phyloP scores from a whole-genome alignment of 2,888 invertebrate species.

The Rhimphoctona megacephalus region DNA sequence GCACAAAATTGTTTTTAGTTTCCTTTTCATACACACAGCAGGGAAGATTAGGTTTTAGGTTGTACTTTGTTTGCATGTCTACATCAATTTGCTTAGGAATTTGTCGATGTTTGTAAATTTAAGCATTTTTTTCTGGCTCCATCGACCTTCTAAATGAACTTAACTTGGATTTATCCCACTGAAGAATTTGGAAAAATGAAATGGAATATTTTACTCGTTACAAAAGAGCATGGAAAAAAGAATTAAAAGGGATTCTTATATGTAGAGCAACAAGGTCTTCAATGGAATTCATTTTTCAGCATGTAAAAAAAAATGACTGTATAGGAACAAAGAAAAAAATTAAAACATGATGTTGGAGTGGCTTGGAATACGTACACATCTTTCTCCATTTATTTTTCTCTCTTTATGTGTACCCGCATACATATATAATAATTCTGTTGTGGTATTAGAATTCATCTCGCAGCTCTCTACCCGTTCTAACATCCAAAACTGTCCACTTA shows the following conservation, averaged over 20 bases:
- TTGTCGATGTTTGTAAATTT: background rate
- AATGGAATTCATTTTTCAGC: background rate
- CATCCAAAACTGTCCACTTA: slow-evolving; percentile 84
- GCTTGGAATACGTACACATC: slow-evolving; percentile 25
- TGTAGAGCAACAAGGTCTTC: background rate
- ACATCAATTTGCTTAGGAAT: background rate
- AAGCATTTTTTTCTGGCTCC: slow-evolving; percentile 2
- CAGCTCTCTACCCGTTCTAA: slow-evolving; percentile 82
- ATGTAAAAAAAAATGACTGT: background rate
- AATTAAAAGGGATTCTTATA: background rate
- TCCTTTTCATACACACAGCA: background rate
- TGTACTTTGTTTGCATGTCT: slow-evolving; percentile 11
- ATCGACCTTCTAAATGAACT: background rate
- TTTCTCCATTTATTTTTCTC: slow-evolving; percentile 23
- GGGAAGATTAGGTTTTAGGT: background rate
- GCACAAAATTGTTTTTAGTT: background rate
- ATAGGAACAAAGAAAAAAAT: background rate
- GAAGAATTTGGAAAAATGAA: background rate
- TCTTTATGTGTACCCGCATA: slow-evolving; percentile 63
- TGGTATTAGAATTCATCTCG: slow-evolving; percentile 81
- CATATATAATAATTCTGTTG: slow-evolving; percentile 72
- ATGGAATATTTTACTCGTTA: background rate
- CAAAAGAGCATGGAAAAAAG: background rate
- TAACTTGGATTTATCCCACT: background rate
- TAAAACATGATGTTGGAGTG: background rate